A percentile compares a stretch with the other conserved stretches of the same genome.
These are phyloP conservation scores for Pherbina coryleti DNA, from an alignment of 2,888 invertebrate species.

Conservation along the genomic window DNA sequence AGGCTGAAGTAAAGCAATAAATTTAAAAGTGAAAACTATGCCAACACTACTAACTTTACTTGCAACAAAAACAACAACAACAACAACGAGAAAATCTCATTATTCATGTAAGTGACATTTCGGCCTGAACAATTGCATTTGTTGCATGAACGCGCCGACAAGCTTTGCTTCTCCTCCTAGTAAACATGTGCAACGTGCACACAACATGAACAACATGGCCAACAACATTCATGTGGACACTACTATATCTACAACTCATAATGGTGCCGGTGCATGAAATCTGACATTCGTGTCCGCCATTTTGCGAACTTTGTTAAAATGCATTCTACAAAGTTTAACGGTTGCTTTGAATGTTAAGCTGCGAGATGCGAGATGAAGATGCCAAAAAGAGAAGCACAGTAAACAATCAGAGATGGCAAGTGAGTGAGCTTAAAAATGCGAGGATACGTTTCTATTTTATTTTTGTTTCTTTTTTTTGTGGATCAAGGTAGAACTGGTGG, in stretches of 20 bases:
- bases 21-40: not conserved
- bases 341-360: not conserved
- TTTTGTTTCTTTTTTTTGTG: slow-evolving; percentile 5
- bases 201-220: not conserved
- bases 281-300: slow-evolving; percentile 31
- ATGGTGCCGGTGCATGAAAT: slow-evolving; percentile 30
- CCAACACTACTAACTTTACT: not conserved
- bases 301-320: slow-evolving; percentile 35
- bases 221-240: not conserved
- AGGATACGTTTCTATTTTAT: not conserved
- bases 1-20: not conserved
- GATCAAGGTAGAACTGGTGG: not conserved
- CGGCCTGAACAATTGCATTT: slow-evolving; percentile 51
- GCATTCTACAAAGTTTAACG: slow-evolving; percentile 27
- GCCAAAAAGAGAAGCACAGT: not conserved
- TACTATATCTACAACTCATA: slow-evolving; percentile 11
- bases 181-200: not conserved
- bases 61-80: not conserved
- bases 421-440: not conserved
- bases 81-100: slow-evolving; percentile 41
- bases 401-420: not conserved
- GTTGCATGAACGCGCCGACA: slow-evolving; percentile 32
- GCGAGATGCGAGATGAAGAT: not conserved
- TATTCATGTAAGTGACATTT: slow-evolving; percentile 48
- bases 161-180: not conserved